These are phyloP conservation scores for Solenodon paradoxus DNA, from an alignment of 2,113 vertebrate genomes.

Conservation along the genomic window DNA sequence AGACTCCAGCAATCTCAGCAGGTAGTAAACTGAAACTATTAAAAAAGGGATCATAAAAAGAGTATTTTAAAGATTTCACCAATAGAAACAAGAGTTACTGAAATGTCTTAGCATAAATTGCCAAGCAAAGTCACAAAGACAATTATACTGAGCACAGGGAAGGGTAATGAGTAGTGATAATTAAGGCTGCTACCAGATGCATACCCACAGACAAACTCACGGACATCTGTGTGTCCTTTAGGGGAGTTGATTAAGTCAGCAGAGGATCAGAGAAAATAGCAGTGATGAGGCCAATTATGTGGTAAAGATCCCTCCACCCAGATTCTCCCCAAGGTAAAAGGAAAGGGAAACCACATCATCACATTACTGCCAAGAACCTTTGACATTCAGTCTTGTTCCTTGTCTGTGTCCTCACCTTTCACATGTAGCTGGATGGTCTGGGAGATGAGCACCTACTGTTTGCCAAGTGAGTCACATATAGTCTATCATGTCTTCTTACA, in stretches of 20 bases:
- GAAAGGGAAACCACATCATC: not conserved
- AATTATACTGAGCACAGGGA: slow-evolving; percentile 6
- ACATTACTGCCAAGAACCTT: not conserved
- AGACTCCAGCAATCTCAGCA: slow-evolving; percentile 53
- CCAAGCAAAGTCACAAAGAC: not conserved
- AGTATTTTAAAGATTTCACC: slow-evolving; percentile 50
- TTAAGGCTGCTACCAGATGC: slow-evolving; percentile 4
- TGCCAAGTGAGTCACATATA: not conserved
- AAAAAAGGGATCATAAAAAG: slow-evolving; percentile 61
- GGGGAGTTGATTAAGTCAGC: not conserved
- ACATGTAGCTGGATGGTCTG: not conserved
- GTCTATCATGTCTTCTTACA: not conserved
- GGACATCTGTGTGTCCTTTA: not conserved
- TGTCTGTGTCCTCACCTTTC: not conserved
- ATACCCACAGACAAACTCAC: not conserved
- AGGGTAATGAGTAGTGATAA: not conserved
- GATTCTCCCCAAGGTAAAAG: not conserved
- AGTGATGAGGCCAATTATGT: not conserved
- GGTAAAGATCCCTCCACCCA: fast-evolving
- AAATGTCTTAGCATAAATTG: slow-evolving; percentile 45
- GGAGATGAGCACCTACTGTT: too few relatives aligned
- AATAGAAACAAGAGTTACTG: slow-evolving; percentile 18
- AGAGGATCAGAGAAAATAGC: not conserved
- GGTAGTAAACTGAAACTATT: slow-evolving; percentile 51
- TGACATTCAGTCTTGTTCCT: not conserved